A percentile compares a stretch with the other conserved stretches of the same genome.
Conservation (phyloP, 1,140 invertebrate genomes). For the Bombus haemorrhoidalis region DNA sequence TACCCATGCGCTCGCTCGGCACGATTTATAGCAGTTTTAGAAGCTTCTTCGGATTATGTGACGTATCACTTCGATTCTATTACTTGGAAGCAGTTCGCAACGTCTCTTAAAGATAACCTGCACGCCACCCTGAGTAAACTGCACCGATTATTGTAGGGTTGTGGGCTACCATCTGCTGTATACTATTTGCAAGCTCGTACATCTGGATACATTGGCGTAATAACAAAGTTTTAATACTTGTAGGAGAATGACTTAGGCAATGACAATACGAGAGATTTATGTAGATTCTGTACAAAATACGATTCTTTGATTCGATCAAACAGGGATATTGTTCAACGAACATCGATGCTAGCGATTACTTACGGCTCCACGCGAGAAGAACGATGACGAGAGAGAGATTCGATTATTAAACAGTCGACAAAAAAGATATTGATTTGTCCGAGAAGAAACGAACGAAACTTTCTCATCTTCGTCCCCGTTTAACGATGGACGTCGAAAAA, state of each 20-base stretch:
- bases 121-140: conserved; percentile 46
- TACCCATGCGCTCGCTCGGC: neutral
- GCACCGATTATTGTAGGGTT: conserved; percentile 58
- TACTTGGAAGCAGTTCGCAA: conserved; percentile 6
- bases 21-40: neutral
- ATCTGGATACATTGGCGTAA: conserved; percentile 54
- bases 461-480: no score
- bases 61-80: conserved; percentile 36
- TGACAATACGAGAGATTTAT: no score
- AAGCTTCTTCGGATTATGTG: neutral
- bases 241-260: neutral
- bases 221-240: neutral
- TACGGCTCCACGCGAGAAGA: neutral
- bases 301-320: neutral
- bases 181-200: conserved; percentile 59
- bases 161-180: conserved; percentile 62
- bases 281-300: neutral
- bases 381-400: neutral
- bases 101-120: conserved; percentile 48
- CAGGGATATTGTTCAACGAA: no score
- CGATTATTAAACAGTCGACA: neutral
- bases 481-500: neutral
- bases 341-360: no score
- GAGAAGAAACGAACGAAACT: neutral
- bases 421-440: conserved; percentile 18